Evolutionary conservation across 2,113 vertebrate species (phyloP).

Genomic region (Nothocercus nigrocapillus): DNA sequence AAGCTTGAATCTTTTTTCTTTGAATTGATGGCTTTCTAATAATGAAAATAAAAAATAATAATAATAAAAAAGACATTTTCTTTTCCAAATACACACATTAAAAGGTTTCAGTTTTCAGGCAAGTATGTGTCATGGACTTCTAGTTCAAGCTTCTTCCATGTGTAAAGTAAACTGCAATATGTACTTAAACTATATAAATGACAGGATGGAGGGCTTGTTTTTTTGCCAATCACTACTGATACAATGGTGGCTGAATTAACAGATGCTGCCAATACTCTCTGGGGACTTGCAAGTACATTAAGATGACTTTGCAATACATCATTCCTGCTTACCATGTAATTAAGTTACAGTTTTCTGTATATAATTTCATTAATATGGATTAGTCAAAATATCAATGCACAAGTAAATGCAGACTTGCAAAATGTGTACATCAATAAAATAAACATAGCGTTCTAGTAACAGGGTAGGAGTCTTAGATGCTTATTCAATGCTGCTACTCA

Average conservation of each 20-base stretch:
- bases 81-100: neutral
- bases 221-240: conserved; percentile 54
- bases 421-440: neutral
- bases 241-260: conserved; percentile 52
- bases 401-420: conserved; percentile 58
- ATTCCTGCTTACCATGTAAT: conserved; percentile 45
- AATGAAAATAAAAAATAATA: neutral
- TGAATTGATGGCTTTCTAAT: neutral
- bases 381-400: conserved; percentile 30
- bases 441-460: neutral
- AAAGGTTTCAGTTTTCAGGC: neutral
- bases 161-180: neutral
- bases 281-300: conserved; percentile 55
- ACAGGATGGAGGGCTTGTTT: neutral
- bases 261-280: conserved; percentile 37
- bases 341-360: conserved; percentile 43
- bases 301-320: conserved; percentile 57
- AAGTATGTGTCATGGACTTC: neutral
- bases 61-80: neutral
- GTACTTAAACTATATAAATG: neutral
- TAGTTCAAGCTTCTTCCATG: neutral
- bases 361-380: conserved; percentile 67
- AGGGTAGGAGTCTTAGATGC: neutral
- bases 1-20: neutral
- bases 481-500: neutral